Evolutionary conservation across 2,888 invertebrate genomes (phyloP), one percentile per base, ranked within the genome.

Genomic region (Aphrophora alni): DNA sequence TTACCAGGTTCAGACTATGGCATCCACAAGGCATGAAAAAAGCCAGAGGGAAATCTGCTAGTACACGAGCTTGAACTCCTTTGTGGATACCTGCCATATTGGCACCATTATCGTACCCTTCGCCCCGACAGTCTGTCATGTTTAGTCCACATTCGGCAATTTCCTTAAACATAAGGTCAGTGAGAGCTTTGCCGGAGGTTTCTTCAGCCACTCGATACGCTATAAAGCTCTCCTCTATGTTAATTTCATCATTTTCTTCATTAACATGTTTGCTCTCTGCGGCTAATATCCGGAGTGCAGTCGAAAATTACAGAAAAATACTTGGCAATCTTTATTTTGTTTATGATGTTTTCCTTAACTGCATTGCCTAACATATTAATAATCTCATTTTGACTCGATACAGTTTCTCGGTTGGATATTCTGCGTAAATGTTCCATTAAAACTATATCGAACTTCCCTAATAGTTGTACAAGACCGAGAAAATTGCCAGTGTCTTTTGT

Each of bases 11-110:
- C 73, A 73, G 27, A 73, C 25, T 73, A 28, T 73, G 73, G 71
- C 28, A 73, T 73, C 73, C 28, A 73, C 73, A 73, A 73, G 73
- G 73, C 73, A 73, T 73, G 28, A 73, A 27, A 73, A 73, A 51
- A 70, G 83, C 83, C 68, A 75, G 71, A 70, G 83, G 82, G 70
- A 70, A 82, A 27, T 83, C 77, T 70, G 17, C 68, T 33, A 77
- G 24, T 33, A 83, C 79, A 24, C 83, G 26, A 33, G 80, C 75
- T 78, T 84, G 83, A 51, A 84, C 80, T 10, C 83, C 83, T 83
- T 83, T 84, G 27, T 82, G 25, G 5, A 75, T 70, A n/a, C 83
- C 84, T 68, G 72, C 82, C 84, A 84, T 84, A 75, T 81, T 82
- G 17, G 84, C 80, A 7, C 28, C 73, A 73, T 73, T 73, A 73